Evolutionary conservation across 2,113 vertebrate genomes (phyloP).

Genomic region (Alethe diademata): DNA sequence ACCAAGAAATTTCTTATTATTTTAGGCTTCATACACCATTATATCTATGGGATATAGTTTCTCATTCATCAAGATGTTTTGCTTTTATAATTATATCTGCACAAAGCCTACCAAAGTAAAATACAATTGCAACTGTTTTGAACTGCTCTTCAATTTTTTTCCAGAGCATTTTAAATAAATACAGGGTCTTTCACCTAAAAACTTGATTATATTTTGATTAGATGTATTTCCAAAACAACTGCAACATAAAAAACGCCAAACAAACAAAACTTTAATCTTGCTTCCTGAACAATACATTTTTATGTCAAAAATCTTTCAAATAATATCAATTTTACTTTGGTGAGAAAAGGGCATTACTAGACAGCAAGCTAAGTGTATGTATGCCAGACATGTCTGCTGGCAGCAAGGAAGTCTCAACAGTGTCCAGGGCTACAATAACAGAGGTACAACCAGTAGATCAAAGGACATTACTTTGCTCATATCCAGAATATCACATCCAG

Average conservation of each 20-base stretch:
- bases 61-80: neutral
- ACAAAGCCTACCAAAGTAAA: constrained; percentile 27
- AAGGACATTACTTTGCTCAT: neutral
- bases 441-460: neutral
- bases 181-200: constrained; percentile 41
- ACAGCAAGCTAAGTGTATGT: neutral
- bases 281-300: constrained; percentile 13
- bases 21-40: neutral
- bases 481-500: neutral
- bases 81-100: neutral
- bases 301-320: constrained; percentile 45
- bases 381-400: neutral
- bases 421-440: neutral
- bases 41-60: neutral
- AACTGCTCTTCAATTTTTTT: neutral
- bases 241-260: neutral
- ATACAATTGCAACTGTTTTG: constrained; percentile 42
- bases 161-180: constrained; percentile 23
- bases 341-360: neutral
- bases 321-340: constrained; percentile 6
- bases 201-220: constrained; percentile 47
- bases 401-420: neutral
- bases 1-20: neutral
- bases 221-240: constrained; percentile 36
- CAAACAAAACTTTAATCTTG: constrained; percentile 22